Evolutionary conservation across 2,113 vertebrate species (phyloP), one percentile per base, ranked within the genome.

Genomic region (Peromyscus leucopus): DNA sequence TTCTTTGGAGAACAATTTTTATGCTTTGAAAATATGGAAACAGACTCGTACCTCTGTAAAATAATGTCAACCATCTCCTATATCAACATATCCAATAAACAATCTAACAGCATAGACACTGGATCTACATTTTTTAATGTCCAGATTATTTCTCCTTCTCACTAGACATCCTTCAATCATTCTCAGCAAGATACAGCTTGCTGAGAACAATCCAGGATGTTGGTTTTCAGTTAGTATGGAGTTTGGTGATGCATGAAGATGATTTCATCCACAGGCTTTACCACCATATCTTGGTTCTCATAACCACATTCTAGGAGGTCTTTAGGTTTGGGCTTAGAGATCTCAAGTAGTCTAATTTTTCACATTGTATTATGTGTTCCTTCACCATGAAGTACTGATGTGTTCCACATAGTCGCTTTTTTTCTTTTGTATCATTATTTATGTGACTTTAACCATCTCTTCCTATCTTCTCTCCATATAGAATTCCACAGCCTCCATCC

Each of bases 11-110:
- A 42, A 42, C 26, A 2, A 24, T 51, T 51, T 9, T 65, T 26
- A 65, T 28, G 63, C 2, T 22, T 57, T 21, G 10, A 33, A 51
- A 10, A 51, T 15, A 82, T 57, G 51, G 9, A 51, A 51, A 15
- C 2, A 7, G 6, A 21, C 36, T 69, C 69, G 6, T 71, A 21
- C 26, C 6, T 57, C 0, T n/a, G 2, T 39, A 26, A 82, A 91
- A 42, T 33, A 2, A 65, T 63, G 46, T 1, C 12, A 1, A 2
- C 16, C 5, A 5, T 24, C 13, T 22, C 12, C 2, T 24, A 13
- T 78, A 12, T 33, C 4, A 22, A 15, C 1, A 3, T 26, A 55
- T 51, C 26, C 7, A 1, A 0, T 1, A 33, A 2, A 42, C 26
- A 6, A 57, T 12, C 4, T 26, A 39, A 24, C 15, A 59, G 33